A percentile compares a stretch with the other conserved stretches of the same genome.
phyloP scores from a whole-genome alignment of 2,888 invertebrate genomes.

The Hirtodrosophila confusa region DNA sequence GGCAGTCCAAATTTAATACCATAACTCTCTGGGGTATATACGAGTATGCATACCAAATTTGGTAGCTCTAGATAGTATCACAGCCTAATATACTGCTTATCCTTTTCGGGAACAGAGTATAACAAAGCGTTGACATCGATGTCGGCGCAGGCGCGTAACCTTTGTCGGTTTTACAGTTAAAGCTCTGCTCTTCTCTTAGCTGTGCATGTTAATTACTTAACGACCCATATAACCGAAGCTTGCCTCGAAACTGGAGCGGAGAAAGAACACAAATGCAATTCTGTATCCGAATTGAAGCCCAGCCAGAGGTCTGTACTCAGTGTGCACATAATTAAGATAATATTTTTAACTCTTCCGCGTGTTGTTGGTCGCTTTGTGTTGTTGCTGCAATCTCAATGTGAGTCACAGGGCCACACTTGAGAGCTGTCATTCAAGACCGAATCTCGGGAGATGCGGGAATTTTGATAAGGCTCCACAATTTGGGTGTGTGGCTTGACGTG shows the following conservation, averaged over 20 bases:
- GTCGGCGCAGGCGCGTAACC: constrained; percentile 41
- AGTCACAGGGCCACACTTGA: constrained; percentile 60
- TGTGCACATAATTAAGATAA: constrained; percentile 68
- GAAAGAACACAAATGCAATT: constrained; percentile 28
- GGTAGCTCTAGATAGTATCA: too few species aligned
- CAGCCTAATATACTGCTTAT: too few species aligned
- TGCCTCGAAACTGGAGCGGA: constrained; percentile 62
- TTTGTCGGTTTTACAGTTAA: constrained; percentile 71
- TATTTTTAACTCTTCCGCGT: constrained; percentile 56
- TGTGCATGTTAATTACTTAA: constrained; percentile 67
- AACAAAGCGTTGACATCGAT: constrained; percentile 1
- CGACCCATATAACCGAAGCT: constrained; percentile 64
- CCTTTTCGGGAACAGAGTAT: too few species aligned
- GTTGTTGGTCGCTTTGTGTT: constrained; percentile 53
- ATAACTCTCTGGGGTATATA: too few species aligned
- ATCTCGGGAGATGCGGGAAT: constrained; percentile 49
- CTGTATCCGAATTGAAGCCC: constrained; percentile 22
- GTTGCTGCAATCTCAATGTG: constrained; percentile 28
- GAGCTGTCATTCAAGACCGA: constrained; percentile 64
- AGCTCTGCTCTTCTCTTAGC: constrained; percentile 53
- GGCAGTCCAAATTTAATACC: too few species aligned
- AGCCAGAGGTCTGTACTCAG: constrained; percentile 12
- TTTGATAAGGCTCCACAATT: constrained; percentile 40
- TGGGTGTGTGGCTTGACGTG: constrained; percentile 36
- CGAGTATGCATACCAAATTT: too few species aligned